Percentiles rank a stretch among this genome's conserved stretches.
These are phyloP conservation scores for Pseudomyrmex concolor DNA, from an alignment of 1,140 invertebrate genomes.

Conservation along the genomic window DNA sequence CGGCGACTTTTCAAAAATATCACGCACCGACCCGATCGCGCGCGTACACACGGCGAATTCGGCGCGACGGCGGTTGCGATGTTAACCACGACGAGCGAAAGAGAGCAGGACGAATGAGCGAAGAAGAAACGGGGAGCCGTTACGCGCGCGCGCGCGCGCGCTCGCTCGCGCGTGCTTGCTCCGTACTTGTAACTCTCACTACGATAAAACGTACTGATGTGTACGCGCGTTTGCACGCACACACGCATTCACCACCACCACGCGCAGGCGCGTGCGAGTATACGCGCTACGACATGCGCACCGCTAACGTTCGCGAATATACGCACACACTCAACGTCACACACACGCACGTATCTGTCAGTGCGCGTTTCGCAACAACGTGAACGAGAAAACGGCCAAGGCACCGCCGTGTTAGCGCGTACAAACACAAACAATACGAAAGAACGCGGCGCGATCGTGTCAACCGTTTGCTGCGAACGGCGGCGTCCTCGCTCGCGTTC, in stretches of 20 bases:
- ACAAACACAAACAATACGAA: conserved; percentile 6
- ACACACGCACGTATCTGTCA: neutral
- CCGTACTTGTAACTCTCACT: too few species aligned
- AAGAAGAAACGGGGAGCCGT: conserved; percentile 43
- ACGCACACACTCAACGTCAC: neutral
- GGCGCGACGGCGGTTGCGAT: conserved; percentile 38
- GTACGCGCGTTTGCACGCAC: neutral
- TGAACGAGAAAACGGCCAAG: neutral
- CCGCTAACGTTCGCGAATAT: neutral
- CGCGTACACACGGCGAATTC: conserved; percentile 36
- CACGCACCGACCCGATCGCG: conserved; percentile 70
- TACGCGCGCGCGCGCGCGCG: conserved; percentile 25
- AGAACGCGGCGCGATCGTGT: conserved; percentile 22
- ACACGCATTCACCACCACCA: neutral
- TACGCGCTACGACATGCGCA: neutral
- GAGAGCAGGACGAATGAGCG: neutral
- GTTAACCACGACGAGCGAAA: conserved; percentile 5
- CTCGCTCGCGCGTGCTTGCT: neutral
- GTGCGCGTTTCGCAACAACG: neutral
- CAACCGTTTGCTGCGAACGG: conserved; percentile 27
- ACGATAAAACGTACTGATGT: neutral
- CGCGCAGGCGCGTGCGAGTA: neutral
- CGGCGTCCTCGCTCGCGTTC: conserved; percentile 18
- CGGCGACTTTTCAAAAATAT: conserved; percentile 72
- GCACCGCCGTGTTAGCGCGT: conserved; percentile 26